Evolutionary conservation across 2,797 vertebrate species (phyloP), one percentile per base, ranked within the genome.

Genomic region (Amphiprion clarkii): DNA sequence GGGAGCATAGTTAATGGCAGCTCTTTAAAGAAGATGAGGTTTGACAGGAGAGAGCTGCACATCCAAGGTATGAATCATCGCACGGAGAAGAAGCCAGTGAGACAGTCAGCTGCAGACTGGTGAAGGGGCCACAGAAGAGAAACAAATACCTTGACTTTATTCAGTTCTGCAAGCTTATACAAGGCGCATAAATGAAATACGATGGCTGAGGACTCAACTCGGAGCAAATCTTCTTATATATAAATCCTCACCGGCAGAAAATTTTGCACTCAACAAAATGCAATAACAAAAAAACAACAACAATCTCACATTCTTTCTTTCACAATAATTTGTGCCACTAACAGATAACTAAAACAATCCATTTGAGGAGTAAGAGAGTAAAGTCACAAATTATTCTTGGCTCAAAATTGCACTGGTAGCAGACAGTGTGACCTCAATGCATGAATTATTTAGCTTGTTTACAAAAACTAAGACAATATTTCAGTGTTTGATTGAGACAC

Each of bases 21-120:
- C 65, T 66, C 79, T 85, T 76, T 82, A 64, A 71, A 78, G 65
- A 51, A 77, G 51, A 84, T 76, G 59, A 71, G 67, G 67, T 78
- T 56, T 76, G 84, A 90, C 86, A 78, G 74, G 27, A 60, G 67
- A 54, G 67, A 59, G 73, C 62, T 39, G 67, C 4, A 17, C 52
- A 67, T 74, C 40, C 8, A 9, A 81, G 73, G 63, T 51, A 70
- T 78, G 81, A 87, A 75, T 83, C 79, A 76, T 42, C 0, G 5
- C 53, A 19, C 36, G n/a, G 21, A 60, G 17, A 58, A 49, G 46
- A 14, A 54, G 57, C 3, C 33, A 55, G 46, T 8, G 1, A 46
- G 29, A 62, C 71, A 21, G n/a, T 66, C 54, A 33, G 16, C 53
- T 33, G 7, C 46, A n/a, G 51, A 44, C 55, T 74, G 52, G 62